Conservation (phyloP, 2,113 vertebrate genomes). For the Phoxinus phoxinus region DNA sequence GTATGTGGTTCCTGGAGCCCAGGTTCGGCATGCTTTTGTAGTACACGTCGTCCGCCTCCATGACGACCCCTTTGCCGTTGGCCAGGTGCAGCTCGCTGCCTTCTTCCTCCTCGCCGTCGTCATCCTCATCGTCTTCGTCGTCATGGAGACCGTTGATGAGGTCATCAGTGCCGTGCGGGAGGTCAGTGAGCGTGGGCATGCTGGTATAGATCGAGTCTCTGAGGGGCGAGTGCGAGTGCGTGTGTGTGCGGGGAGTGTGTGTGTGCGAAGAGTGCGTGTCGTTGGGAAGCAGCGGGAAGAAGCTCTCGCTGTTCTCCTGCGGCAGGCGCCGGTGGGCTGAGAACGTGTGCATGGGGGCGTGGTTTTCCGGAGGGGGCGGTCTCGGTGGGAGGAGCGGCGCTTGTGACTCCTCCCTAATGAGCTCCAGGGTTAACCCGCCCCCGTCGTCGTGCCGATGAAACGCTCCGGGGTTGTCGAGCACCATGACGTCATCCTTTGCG, state of each 20-base stretch:
- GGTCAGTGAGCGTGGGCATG: conserved; percentile 91
- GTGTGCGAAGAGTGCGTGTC: conserved; percentile 73
- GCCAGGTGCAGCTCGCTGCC: conserved; percentile 79
- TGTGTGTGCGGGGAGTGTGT: conserved; percentile 64
- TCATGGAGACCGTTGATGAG: conserved; percentile 71
- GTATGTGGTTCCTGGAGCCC: conserved; percentile 91
- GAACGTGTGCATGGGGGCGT: conserved; percentile 85
- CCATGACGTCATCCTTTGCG: conserved; percentile 84
- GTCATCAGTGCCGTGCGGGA: conserved; percentile 72
- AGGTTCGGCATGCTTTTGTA: conserved; percentile 99
- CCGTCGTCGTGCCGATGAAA: conserved; percentile 90
- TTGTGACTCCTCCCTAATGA: conserved; percentile 93
- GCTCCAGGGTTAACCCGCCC: conserved; percentile 84
- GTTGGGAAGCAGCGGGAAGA: conserved; percentile 94
- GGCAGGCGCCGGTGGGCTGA: conserved; percentile 85
- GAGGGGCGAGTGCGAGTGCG: conserved; percentile 76
- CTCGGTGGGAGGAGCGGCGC: conserved; percentile 90
- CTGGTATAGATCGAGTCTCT: conserved; percentile 97
- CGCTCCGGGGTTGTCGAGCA: conserved; percentile 84
- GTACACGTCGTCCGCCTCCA: conserved; percentile 91
- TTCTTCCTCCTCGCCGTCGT: conserved; percentile 86
- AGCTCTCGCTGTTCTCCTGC: conserved; percentile 95
- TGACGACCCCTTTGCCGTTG: conserved; percentile 81
- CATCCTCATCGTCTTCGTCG: conserved; percentile 75
- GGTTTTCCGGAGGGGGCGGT: conserved; percentile 85